Percentiles rank a stretch among this genome's conserved stretches.
These are phyloP conservation scores for Eristalis intricaria DNA, from an alignment of 2,888 invertebrate genomes.

Conservation along the genomic window DNA sequence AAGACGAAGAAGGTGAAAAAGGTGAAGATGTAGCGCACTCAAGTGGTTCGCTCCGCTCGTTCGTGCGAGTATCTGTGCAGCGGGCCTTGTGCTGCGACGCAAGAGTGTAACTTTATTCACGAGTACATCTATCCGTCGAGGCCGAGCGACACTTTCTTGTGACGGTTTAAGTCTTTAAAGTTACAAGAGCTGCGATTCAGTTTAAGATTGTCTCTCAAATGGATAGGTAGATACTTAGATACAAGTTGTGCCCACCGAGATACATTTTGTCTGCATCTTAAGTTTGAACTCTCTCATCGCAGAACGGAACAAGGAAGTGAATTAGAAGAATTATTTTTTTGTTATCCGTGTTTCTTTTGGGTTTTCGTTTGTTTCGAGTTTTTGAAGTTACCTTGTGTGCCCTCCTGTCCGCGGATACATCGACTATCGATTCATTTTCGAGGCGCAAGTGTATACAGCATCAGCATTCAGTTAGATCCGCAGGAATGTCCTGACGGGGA, in stretches of 20 bases:
- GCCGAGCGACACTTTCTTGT: constrained; percentile 67
- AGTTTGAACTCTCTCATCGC: not conserved
- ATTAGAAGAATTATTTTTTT: not conserved
- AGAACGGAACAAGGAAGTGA: constrained; percentile 62
- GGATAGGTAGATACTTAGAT: constrained; percentile 67
- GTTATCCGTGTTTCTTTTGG: constrained; percentile 10
- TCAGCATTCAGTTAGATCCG: constrained; percentile 7
- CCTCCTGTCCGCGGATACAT: not conserved
- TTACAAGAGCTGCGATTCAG: constrained; percentile 70
- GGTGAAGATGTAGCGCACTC: constrained; percentile 58
- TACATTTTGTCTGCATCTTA: constrained; percentile 33
- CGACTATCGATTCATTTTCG: not conserved
- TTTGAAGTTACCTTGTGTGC: not conserved
- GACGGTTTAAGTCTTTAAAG: constrained; percentile 71
- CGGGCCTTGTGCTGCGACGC: constrained; percentile 43
- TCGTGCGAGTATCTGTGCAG: constrained; percentile 24
- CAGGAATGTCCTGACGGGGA: not conserved
- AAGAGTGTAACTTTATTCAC: constrained; percentile 52
- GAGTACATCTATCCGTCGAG: constrained; percentile 54
- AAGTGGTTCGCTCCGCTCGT: constrained; percentile 26
- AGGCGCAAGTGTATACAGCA: not conserved
- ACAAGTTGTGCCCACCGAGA: constrained; percentile 44
- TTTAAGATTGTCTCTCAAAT: constrained; percentile 71
- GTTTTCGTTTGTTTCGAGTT: not conserved
- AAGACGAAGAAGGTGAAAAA: constrained; percentile 22